Base-by-base conservation (phyloP, 1,140 invertebrate species). In the Macrotrachela quadricornifera region DNA sequence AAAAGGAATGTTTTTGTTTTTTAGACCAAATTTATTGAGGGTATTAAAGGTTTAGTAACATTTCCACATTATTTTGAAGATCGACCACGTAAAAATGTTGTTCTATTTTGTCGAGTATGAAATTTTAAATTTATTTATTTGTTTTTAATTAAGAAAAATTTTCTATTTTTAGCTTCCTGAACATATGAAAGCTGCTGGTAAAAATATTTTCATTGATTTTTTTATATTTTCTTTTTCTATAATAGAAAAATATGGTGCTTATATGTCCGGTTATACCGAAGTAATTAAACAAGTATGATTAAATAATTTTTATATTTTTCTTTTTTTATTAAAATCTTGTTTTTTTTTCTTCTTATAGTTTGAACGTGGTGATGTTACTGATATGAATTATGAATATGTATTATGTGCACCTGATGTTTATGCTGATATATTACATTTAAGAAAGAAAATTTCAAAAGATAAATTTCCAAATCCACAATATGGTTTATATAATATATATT, bases 11-110 rank as follows among this genome's bases (percentile, higher is more conserved):
- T 36, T 21, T 10, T 16, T 48, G 21, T 48, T 49, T 12, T 15
- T 10, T 37, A 54, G 53, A 49, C 14, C 4, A 54, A 49, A 41
- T 54, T 49, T 37, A n/a, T 49, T 17, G 53, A 49, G 3, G 43
- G 30, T 46, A 38, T 54, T 39, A 54, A 49, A 49, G 15, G 47
- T 30, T 39, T 13, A 0, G 30, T 54, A 17, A 49, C 30, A 36
- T 49, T 13, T 49, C 53, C 53, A 18, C 30, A 54, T 50, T 54
- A 46, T 50, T 54, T 54, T 43, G 42, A 44, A 15, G 53, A 54
- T 40, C 46, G 53, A 16, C 15, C 38, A 17, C 42, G 37, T 47
- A 48, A 54, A 39, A 45, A 54, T 39, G 46, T 54, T 8, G 21
- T 54, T 45, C 44, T 40, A 15, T 42, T 54, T 16, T 49, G 46